These are phyloP conservation scores for Ophioderma brevispina DNA, from an alignment of 35 echinoderm and acorn worm genomes.

Conservation along the genomic window DNA sequence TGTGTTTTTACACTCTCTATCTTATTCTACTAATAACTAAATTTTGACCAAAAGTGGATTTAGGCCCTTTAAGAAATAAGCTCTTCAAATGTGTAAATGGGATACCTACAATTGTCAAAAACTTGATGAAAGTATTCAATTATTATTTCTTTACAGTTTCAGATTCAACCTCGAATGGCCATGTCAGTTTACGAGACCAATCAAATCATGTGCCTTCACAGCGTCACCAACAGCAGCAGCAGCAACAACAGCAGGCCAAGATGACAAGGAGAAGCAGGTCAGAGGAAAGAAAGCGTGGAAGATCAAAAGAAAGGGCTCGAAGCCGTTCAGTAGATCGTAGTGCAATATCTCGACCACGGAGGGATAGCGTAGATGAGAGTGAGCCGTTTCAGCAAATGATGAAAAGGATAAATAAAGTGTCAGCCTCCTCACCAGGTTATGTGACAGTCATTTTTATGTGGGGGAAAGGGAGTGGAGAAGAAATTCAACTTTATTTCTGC, in stretches of 20 bases:
- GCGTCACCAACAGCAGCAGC: not conserved
- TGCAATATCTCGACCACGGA: conserved; percentile 31
- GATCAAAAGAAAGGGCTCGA: not conserved
- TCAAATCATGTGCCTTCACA: not conserved
- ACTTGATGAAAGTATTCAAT: not conserved
- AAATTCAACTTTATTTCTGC: too few relatives aligned
- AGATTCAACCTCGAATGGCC: not conserved
- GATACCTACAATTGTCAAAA: too few relatives aligned
- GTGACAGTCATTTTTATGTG: not conserved
- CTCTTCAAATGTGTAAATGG: too few relatives aligned
- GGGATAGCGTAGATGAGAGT: conserved; percentile 63
- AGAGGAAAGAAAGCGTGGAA: not conserved
- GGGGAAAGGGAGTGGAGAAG: too few relatives aligned
- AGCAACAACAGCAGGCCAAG: not conserved
- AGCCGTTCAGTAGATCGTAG: conserved; percentile 23
- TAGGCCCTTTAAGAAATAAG: too few relatives aligned
- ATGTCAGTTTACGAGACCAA: not conserved
- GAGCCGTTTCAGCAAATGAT: conserved; percentile 48
- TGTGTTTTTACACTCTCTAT: too few relatives aligned
- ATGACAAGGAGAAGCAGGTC: not conserved
- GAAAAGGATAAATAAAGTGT: conserved; percentile 46
- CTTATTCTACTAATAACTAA: too few relatives aligned
- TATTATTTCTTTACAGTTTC: not conserved
- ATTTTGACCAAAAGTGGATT: too few relatives aligned
- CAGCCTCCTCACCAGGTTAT: conserved; percentile 67